These are phyloP conservation scores for Dufourea novaeangliae DNA, from an alignment of 1,140 invertebrate genomes.

Conservation along the genomic window DNA sequence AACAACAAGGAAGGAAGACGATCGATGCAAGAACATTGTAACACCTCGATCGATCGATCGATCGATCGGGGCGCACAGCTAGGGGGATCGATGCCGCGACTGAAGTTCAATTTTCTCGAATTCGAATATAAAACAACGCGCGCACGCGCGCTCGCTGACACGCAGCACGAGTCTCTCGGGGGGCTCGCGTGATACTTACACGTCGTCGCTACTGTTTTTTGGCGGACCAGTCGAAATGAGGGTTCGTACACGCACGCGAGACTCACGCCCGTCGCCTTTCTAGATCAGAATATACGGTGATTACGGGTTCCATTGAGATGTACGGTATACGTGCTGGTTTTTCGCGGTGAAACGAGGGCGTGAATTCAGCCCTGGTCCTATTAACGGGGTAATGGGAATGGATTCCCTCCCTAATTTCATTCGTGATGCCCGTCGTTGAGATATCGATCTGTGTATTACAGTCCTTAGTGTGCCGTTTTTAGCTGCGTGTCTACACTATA, in stretches of 20 bases:
- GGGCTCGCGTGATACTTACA: neutral
- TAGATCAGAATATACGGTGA: neutral
- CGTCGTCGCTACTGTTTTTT: neutral
- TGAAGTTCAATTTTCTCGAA: conserved; percentile 12
- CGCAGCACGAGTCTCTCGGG: neutral
- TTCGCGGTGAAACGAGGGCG: neutral
- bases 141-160: no score
- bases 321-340: no score
- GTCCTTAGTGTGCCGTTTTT: neutral
- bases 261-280: neutral
- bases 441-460: no score
- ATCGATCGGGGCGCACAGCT: no score
- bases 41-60: neutral
- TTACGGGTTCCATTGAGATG: neutral
- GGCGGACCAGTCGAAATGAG: neutral
- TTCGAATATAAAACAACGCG: neutral
- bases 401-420: neutral
- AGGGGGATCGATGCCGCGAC: no score
- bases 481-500: no score
- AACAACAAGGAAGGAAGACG: neutral
- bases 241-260: neutral
- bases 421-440: neutral
- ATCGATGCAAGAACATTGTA: conserved; percentile 16
- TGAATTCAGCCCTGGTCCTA: conserved; percentile 8
- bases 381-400: neutral